A percentile compares a stretch with the other conserved stretches of the same genome.
Conservation (phyloP, 2,113 vertebrate genomes). For the Sminthopsis crassicaudata region DNA sequence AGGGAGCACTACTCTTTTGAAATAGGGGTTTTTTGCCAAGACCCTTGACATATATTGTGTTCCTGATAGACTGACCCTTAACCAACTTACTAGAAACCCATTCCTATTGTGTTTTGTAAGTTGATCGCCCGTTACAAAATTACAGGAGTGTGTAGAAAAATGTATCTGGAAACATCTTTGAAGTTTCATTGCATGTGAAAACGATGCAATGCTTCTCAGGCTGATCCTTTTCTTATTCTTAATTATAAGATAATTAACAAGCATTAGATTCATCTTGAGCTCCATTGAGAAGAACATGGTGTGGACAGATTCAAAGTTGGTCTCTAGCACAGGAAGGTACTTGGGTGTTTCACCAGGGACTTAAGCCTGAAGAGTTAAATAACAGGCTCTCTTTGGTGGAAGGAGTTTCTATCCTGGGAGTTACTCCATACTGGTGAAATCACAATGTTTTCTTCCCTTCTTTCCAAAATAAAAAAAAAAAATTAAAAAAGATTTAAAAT, state of each 20-base stretch:
- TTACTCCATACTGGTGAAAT: neutral
- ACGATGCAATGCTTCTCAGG: neutral
- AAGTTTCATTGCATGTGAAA: neutral
- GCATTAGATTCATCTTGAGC: neutral
- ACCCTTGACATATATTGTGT: neutral
- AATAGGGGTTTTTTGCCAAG: neutral
- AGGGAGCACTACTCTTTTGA: neutral
- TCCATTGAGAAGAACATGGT: neutral
- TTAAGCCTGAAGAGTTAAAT: neutral
- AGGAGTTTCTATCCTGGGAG: neutral
- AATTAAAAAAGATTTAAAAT: neutral
- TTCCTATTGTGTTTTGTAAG: neutral
- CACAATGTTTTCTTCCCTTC: neutral
- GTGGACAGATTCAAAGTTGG: neutral
- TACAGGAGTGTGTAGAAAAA: neutral
- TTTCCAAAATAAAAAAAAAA: neutral
- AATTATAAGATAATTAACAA: neutral
- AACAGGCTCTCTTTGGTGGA: neutral
- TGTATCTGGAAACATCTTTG: neutral
- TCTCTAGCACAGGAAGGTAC: neutral
- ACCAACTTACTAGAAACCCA: neutral
- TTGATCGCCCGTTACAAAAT: neutral
- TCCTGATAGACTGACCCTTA: neutral
- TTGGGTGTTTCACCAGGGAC: neutral
- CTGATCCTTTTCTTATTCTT: neutral